Percentiles rank a stretch among this genome's conserved stretches.
phyloP scores from a whole-genome alignment of 2,113 vertebrate genomes.

The Odocoileus hemionus region DNA sequence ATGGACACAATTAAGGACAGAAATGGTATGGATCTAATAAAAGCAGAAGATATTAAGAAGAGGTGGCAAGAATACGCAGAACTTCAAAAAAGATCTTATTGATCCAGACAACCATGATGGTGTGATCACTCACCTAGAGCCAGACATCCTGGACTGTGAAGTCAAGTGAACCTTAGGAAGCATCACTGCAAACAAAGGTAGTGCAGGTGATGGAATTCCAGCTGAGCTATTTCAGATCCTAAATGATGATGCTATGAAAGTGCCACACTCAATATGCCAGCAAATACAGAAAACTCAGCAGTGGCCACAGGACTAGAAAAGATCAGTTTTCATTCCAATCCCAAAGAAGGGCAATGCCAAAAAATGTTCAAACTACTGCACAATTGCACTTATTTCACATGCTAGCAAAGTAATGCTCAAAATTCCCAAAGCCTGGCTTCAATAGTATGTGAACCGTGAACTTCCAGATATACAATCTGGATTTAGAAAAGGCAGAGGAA shows the following conservation, averaged over 20 bases:
- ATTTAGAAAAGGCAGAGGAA: background rate
- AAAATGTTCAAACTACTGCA: background rate
- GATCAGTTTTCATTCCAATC: background rate
- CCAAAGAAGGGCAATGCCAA: background rate
- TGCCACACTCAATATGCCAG: background rate
- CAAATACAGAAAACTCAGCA: background rate
- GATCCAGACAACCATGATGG: background rate
- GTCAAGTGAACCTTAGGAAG: background rate
- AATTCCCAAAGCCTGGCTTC: background rate
- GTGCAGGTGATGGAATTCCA: background rate
- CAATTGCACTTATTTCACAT: background rate
- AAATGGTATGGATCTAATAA: background rate
- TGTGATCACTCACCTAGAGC: background rate
- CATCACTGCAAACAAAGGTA: background rate
- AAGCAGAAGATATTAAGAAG: background rate
- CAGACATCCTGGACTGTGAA: background rate
- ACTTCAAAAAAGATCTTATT: background rate
- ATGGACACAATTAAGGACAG: background rate
- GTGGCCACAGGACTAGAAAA: background rate
- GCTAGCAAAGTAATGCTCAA: background rate
- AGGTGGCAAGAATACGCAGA: background rate
- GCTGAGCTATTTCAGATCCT: background rate
- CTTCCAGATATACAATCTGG: background rate
- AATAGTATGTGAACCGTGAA: background rate
- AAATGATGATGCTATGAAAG: background rate